Evolutionary conservation across 1,140 invertebrate genomes (phyloP).

Genomic region (Drosophila pandora): DNA sequence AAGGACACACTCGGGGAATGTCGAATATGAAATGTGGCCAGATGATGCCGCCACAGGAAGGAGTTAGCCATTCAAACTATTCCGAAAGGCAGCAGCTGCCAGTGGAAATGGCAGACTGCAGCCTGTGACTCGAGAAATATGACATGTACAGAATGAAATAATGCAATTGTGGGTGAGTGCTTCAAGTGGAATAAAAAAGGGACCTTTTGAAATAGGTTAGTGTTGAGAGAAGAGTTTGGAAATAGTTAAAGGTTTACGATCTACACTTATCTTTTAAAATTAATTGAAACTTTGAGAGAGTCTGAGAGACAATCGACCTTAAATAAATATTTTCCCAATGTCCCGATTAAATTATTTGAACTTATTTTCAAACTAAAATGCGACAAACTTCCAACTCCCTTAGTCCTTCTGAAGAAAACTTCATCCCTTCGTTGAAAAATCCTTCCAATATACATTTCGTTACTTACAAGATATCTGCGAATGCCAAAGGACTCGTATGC

Average conservation of each 20-base stretch:
- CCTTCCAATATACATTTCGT: slow-evolving; percentile 22
- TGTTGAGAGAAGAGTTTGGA: slow-evolving; percentile 19
- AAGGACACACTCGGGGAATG: slow-evolving; percentile 36
- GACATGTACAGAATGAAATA: slow-evolving; percentile 53
- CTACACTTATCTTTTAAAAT: not conserved
- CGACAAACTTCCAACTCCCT: slow-evolving; percentile 21
- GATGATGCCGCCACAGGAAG: slow-evolving; percentile 51
- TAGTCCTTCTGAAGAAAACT: not conserved
- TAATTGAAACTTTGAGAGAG: not conserved
- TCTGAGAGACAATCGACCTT: no score
- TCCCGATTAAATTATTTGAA: slow-evolving; percentile 14
- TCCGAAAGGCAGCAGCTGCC: slow-evolving; percentile 28
- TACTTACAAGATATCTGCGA: slow-evolving; percentile 27
- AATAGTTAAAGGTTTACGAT: not conserved
- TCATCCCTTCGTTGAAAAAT: not conserved
- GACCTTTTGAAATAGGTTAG: slow-evolving; percentile 1
- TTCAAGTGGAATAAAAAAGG: not conserved
- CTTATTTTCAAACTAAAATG: slow-evolving; percentile 24
- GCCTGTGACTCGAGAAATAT: slow-evolving; percentile 27
- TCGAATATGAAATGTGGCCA: slow-evolving; percentile 72
- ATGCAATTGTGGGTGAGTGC: slow-evolving; percentile 42
- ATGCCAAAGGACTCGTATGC: slow-evolving; percentile 42
- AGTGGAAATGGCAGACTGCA: slow-evolving; percentile 15
- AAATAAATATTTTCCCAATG: not conserved
- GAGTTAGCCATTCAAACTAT: slow-evolving; percentile 45